Percentiles rank a stretch among this genome's conserved stretches.
Evolutionary conservation across 2,888 invertebrate genomes (phyloP).

Genomic region (Stenoptilia bipunctidactyla): DNA sequence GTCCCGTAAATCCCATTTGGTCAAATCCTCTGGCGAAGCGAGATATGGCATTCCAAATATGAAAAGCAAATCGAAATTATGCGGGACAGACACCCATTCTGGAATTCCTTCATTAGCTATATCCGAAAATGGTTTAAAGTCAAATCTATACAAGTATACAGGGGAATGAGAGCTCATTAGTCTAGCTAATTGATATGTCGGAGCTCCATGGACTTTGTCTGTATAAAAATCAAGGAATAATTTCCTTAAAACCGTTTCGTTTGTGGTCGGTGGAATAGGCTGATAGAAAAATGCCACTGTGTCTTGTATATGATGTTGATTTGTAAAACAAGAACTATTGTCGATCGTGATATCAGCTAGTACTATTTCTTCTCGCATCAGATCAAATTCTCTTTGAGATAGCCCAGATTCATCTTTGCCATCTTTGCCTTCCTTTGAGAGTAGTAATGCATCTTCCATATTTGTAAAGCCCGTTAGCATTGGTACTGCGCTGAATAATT

Average conservation of each 20-base stretch:
- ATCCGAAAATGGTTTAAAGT: slow-evolving; percentile 77
- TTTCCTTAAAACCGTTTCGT: slow-evolving; percentile 73
- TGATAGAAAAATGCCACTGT: slow-evolving; percentile 83
- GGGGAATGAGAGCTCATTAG: slow-evolving; percentile 72
- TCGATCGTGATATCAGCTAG: slow-evolving; percentile 71
- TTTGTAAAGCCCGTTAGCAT: slow-evolving; percentile 83
- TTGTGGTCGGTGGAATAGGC: slow-evolving; percentile 74
- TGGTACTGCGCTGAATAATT: slow-evolving; percentile 77
- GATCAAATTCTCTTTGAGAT: slow-evolving; percentile 71
- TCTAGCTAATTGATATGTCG: slow-evolving; percentile 77
- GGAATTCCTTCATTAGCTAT: slow-evolving; percentile 76
- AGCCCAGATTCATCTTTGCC: slow-evolving; percentile 73
- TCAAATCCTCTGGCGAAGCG: slow-evolving; percentile 67
- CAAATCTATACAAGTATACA: slow-evolving; percentile 82
- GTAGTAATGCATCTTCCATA: slow-evolving; percentile 83
- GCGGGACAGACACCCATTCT: slow-evolving; percentile 84
- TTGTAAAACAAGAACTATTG: slow-evolving; percentile 71
- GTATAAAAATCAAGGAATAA: slow-evolving; percentile 79
- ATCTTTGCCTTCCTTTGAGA: slow-evolving; percentile 65
- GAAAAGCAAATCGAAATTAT: slow-evolving; percentile 85
- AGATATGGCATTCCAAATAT: slow-evolving; percentile 86
- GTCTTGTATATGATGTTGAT: slow-evolving; percentile 77
- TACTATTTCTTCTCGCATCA: slow-evolving; percentile 74
- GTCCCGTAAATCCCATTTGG: slow-evolving; percentile 82
- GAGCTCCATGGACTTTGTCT: slow-evolving; percentile 81